These are phyloP conservation scores for Xestia xanthographa DNA, from an alignment of 2,888 invertebrate genomes.

Conservation along the genomic window DNA sequence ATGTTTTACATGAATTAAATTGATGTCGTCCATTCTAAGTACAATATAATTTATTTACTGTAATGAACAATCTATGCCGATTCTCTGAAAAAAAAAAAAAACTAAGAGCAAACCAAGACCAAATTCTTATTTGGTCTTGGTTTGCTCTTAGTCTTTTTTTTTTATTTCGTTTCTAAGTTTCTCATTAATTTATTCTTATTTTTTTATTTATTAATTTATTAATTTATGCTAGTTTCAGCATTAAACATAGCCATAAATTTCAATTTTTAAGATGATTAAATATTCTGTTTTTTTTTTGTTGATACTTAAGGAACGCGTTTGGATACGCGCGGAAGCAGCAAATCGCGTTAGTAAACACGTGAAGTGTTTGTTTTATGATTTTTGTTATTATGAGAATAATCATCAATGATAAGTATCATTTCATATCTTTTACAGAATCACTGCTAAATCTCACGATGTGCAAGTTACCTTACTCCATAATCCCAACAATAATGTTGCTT, in stretches of 20 bases:
- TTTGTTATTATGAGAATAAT: background rate
- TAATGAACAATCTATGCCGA: background rate
- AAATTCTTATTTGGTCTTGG: background rate
- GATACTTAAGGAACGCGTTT: too few species aligned
- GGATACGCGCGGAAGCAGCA: too few species aligned
- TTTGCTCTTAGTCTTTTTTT: background rate
- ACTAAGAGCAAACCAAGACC: too few species aligned
- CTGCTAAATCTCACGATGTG: too few species aligned
- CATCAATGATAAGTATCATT: background rate
- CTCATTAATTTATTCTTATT: background rate
- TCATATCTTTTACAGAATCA: background rate
- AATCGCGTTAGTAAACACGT: background rate
- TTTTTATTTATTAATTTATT: too few species aligned
- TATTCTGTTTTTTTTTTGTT: too few species aligned
- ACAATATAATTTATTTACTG: background rate
- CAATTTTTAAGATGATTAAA: too few species aligned
- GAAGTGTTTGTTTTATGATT: background rate
- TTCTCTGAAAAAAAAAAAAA: too few species aligned
- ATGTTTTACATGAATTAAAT: conserved; percentile 22
- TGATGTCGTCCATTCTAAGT: background rate
- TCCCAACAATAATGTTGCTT: background rate
- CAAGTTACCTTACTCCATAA: background rate
- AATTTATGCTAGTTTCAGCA: background rate
- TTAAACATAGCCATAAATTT: background rate
- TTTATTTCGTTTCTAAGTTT: background rate